Evolutionary conservation across 35 echinoderm and acorn worm species (phyloP).

Genomic region (Anneissia japonica): DNA sequence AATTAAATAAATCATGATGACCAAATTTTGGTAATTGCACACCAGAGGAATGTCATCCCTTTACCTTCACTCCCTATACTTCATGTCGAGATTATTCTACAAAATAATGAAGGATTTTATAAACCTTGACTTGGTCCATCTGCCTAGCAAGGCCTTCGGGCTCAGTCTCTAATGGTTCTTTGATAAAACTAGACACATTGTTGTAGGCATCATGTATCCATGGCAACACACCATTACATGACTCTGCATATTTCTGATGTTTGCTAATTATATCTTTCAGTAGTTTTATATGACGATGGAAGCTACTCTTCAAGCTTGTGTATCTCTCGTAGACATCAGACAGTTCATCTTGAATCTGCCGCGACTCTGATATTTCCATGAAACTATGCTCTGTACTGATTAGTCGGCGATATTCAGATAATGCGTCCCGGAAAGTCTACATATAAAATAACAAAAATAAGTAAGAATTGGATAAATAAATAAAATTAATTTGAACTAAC

Average conservation of each 20-base stretch:
- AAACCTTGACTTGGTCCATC: slow-evolving; percentile 80
- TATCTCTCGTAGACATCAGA: slow-evolving; percentile 83
- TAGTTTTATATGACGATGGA: slow-evolving; percentile 49
- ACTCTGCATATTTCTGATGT: slow-evolving; percentile 66
- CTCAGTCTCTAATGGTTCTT: slow-evolving; percentile 83
- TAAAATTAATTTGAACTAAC: too few species aligned
- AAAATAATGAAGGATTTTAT: too few species aligned
- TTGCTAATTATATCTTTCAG: slow-evolving; percentile 72
- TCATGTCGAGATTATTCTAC: too few species aligned
- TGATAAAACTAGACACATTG: slow-evolving; percentile 59
- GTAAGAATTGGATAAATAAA: not conserved
- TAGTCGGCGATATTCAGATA: not conserved
- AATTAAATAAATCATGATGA: too few species aligned
- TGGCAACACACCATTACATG: slow-evolving; percentile 54
- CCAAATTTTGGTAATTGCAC: too few species aligned
- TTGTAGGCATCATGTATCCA: slow-evolving; percentile 73
- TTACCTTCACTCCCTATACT: too few species aligned
- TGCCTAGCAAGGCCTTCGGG: slow-evolving; percentile 60
- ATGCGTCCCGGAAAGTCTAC: not conserved
- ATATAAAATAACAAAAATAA: not conserved
- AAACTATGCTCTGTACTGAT: not conserved
- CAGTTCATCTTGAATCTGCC: slow-evolving; percentile 79
- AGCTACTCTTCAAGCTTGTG: slow-evolving; percentile 60
- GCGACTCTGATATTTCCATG: slow-evolving; percentile 45
- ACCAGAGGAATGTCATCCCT: too few species aligned